Evolutionary conservation across 2,797 vertebrate species (phyloP), one percentile per base, ranked within the genome.

Genomic region (Strix occidentalis): DNA sequence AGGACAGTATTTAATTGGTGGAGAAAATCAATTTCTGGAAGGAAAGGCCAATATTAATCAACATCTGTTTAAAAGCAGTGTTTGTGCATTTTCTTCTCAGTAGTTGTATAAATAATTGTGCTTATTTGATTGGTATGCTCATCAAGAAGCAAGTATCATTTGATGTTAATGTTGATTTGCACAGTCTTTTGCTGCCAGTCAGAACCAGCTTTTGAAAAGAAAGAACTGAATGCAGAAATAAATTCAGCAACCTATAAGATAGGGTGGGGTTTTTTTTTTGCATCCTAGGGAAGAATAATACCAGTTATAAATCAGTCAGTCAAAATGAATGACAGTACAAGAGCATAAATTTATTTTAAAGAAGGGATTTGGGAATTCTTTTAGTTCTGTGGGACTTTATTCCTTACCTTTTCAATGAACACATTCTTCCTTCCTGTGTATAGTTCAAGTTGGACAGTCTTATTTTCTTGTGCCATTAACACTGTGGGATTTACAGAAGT

Each of bases 11-110:
- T 85, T 94, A 95, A 94, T 75, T 97, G 69, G 11, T 92, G 81
- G 35, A 92, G 61, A 83, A 85, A 80, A 95, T 93, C 31, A 68
- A 68, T 95, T 80, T 80, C 48, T 90, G 57, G 1, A 37, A 92
- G 94, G 88, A 89, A 80, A 85, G 46, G 87, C 65, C 72, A 51
- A 72, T 97, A 72, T 93, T 91, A 90, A 84, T 96, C 81, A 94
- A 51, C 39, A 10, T 91, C 50, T 85, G 28, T 89, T 93, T 93
- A 89, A 87, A 87, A 78, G 24, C 39, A 80, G 5, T 68, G 53
- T 84, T 61, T 89, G 43, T 92, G 25, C 53, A 7, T 85, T 92
- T 91, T 57, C 12, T 84, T 76, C 58, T 69, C 54, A 51, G 37
- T 82, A 48, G 76, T 24, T 26, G 46, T 87, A 48, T 77, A 66